Conservation (phyloP, 2,888 invertebrate genomes). For the Seira musarum region DNA sequence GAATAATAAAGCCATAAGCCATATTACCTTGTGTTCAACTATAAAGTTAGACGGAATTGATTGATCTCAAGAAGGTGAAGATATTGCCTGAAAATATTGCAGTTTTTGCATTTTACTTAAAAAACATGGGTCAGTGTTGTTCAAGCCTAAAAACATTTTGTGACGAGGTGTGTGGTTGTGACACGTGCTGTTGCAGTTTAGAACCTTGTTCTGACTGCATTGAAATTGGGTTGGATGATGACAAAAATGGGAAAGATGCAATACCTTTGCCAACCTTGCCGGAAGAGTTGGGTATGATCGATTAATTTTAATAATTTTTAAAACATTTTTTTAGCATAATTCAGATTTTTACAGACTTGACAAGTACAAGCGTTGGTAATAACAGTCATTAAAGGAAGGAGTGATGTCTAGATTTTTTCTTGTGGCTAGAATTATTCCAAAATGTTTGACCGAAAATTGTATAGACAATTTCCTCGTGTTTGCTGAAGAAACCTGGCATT, state of each 20-base stretch:
- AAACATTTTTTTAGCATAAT: not conserved
- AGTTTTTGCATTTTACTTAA: not conserved
- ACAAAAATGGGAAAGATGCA: conserved; percentile 7
- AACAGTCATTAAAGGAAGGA: too few species aligned
- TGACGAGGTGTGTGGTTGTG: conserved; percentile 35
- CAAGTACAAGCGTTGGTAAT: not conserved
- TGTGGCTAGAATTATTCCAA: conserved; percentile 2
- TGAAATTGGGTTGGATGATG: conserved; percentile 12
- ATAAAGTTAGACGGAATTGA: too few species aligned
- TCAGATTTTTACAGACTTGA: not conserved
- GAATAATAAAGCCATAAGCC: not conserved
- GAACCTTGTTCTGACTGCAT: conserved; percentile 31
- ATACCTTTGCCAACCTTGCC: conserved; percentile 54
- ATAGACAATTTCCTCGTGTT: too few species aligned
- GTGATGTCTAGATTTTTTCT: not conserved
- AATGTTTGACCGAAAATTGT: too few species aligned
- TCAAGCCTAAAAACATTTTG: conserved; percentile 35
- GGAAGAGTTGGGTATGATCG: conserved; percentile 49
- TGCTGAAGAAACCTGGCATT: too few species aligned
- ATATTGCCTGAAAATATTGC: not conserved
- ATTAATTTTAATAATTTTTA: not conserved
- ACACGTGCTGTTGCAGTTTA: conserved; percentile 19
- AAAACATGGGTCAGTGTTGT: conserved; percentile 49
- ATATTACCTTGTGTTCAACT: not conserved
- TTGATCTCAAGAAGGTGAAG: too few species aligned